Evolutionary conservation across 2,797 vertebrate species (phyloP), one percentile per base, ranked within the genome.

Genomic region (Acrossocheilus wenchowensis): DNA sequence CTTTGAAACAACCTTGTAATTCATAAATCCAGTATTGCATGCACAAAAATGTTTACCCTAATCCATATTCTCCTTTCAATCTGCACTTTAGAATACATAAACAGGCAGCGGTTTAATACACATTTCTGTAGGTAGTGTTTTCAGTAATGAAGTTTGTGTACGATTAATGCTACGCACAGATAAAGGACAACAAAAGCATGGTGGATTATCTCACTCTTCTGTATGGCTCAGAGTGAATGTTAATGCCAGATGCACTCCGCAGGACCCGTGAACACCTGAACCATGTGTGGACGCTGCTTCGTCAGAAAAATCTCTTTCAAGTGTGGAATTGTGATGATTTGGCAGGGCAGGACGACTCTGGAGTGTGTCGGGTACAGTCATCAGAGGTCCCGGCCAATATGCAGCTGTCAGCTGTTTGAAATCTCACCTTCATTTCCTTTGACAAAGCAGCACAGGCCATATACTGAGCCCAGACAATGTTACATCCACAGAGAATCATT

Each of bases 61-160:
- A 87, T 80, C 77, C 77, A 82, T 84, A 86, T 72, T 41, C 74
- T 71, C 48, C 57, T 34, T 86, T 80, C 84, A 89, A 82, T 86
- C 82, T 84, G 73, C 23, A 72, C 50, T 62, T 85, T 72, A n/a
- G 48, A 50, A 30, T 17, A 75, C 73, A 48, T 23, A 45, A 45
- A 69, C 23, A 36, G 50, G 21, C 43, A 54, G 15, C 14, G 75
- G 80, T 87, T 83, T 88, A 88, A 54, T 26, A 39, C 11, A 68
- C 39, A 43, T 71, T 34, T 57, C n/a, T 21, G 6, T 72, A 34
- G 21, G 30, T 41, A 75, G 14, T 64, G 17, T 84, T 23, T 86
- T 41, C 41, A 71, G 60, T 54, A 68, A 69, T 23, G 9, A 81
- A 21, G 50, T 64, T 8, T 10, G 10, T 15, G 41, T n/a, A 23